These are phyloP conservation scores for Phyllotreta striolata DNA, from an alignment of 2,888 invertebrate genomes.

Conservation along the genomic window DNA sequence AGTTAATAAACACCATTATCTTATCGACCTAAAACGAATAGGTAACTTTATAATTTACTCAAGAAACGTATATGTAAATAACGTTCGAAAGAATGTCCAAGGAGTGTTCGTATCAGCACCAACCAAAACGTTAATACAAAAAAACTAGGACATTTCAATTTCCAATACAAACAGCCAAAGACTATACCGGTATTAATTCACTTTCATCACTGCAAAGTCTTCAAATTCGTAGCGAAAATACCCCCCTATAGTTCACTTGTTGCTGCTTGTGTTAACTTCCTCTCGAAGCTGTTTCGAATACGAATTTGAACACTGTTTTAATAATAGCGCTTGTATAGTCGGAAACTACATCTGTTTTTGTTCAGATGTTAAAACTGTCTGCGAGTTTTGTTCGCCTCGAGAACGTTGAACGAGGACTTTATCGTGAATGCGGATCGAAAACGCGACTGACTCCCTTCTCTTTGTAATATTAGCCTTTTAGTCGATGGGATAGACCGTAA, in stretches of 20 bases:
- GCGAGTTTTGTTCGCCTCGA: slow-evolving; percentile 11
- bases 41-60: too few relatives aligned
- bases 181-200: slow-evolving; percentile 6
- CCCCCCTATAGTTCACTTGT: slow-evolving; percentile 6
- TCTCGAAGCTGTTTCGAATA: neutral
- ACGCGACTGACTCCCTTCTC: slow-evolving; percentile 13
- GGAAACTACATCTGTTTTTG: slow-evolving; percentile 14
- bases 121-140: slow-evolving; percentile 1
- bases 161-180: neutral
- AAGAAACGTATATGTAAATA: too few relatives aligned
- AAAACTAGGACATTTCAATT: slow-evolving; percentile 14
- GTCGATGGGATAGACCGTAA: neutral
- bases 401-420: neutral
- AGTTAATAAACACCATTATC: slow-evolving; percentile 4
- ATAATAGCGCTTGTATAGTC: slow-evolving; percentile 2
- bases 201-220: neutral
- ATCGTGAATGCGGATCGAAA: slow-evolving; percentile 10
- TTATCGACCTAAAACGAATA: slow-evolving; percentile 1
- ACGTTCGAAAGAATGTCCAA: too few relatives aligned
- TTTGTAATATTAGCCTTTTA: neutral
- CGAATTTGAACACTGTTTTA: neutral
- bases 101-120: too few relatives aligned
- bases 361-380: slow-evolving; percentile 13
- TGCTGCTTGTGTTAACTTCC: slow-evolving; percentile 4
- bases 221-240: neutral